phyloP scores from a whole-genome alignment of 2,113 vertebrate genomes.

The Takifugu flavidus region DNA sequence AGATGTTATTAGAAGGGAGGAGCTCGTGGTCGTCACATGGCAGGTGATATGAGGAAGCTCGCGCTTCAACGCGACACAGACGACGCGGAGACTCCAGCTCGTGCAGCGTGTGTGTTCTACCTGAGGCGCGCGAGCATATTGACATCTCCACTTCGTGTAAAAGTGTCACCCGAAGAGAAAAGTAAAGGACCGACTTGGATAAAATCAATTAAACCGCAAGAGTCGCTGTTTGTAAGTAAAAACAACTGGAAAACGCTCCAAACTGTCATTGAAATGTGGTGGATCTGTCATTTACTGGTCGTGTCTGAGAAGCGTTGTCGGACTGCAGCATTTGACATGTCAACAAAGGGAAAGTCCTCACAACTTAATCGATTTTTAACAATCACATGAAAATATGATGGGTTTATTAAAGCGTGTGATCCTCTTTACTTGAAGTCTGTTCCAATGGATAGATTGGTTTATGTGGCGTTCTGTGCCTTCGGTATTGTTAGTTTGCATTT shows the following conservation, averaged over 20 bases:
- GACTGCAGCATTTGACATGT: no score
- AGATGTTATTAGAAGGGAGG: neutral
- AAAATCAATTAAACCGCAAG: neutral
- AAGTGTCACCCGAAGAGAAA: slow-evolving; percentile 8
- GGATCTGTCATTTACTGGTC: no score
- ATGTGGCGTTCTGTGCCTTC: no score
- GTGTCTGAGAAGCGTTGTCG: no score
- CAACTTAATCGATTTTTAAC: no score
- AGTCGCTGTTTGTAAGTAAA: slow-evolving; percentile 35
- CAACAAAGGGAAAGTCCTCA: no score
- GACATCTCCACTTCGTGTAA: neutral
- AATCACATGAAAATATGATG: no score
- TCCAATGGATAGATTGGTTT: no score
- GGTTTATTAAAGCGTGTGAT: no score
- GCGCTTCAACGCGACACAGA: neutral
- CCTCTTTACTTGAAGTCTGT: no score
- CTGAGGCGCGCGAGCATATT: neutral
- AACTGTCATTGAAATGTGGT: no score
- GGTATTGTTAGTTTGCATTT: no score
- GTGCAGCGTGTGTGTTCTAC: neutral
- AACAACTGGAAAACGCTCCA: neutral
- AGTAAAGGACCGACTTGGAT: slow-evolving; percentile 15
- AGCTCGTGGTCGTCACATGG: slow-evolving; percentile 46
- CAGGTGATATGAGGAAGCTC: slow-evolving; percentile 43
- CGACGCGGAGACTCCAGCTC: neutral